Conservation (phyloP, 1,140 invertebrate species). For the Lasioglossum baleicum region DNA sequence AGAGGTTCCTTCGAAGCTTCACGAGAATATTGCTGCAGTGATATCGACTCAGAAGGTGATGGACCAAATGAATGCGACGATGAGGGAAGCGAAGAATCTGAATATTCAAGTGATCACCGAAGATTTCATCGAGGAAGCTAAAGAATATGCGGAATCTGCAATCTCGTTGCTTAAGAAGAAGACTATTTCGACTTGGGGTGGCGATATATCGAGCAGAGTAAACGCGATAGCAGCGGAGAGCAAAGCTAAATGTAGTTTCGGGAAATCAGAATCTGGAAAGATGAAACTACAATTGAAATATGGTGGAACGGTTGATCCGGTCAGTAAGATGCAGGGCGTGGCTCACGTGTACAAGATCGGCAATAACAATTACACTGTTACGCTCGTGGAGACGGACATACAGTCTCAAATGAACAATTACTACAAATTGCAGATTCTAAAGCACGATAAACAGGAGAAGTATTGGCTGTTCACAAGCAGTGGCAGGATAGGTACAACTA, state of each 20-base stretch:
- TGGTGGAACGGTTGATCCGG: conserved; percentile 94
- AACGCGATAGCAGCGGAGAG: conserved; percentile 68
- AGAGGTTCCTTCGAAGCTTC: conserved; percentile 84
- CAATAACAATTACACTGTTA: conserved; percentile 86
- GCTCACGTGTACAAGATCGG: conserved; percentile 89
- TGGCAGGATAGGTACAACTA: conserved; percentile 97
- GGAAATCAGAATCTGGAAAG: conserved; percentile 83
- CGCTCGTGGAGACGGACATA: conserved; percentile 93
- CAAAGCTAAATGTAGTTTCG: conserved; percentile 84
- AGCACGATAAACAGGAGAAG: conserved; percentile 85
- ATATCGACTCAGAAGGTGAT: conserved; percentile 88
- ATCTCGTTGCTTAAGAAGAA: conserved; percentile 85
- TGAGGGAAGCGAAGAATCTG: conserved; percentile 84
- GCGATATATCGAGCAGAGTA: conserved; percentile 83
- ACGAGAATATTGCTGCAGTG: conserved; percentile 85
- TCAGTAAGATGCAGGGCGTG: conserved; percentile 88
- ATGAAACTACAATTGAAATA: conserved; percentile 92
- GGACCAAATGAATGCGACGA: conserved; percentile 84
- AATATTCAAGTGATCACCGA: conserved; percentile 90
- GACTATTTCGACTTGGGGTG: conserved; percentile 90
- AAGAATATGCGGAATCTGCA: conserved; percentile 80
- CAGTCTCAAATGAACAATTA: conserved; percentile 94
- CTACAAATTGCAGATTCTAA: conserved; percentile 96
- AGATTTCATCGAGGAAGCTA: conserved; percentile 88
- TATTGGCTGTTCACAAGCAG: conserved; percentile 94